phyloP scores from a whole-genome alignment of 1,140 invertebrate species.

The Penaeus vannamei region DNA sequence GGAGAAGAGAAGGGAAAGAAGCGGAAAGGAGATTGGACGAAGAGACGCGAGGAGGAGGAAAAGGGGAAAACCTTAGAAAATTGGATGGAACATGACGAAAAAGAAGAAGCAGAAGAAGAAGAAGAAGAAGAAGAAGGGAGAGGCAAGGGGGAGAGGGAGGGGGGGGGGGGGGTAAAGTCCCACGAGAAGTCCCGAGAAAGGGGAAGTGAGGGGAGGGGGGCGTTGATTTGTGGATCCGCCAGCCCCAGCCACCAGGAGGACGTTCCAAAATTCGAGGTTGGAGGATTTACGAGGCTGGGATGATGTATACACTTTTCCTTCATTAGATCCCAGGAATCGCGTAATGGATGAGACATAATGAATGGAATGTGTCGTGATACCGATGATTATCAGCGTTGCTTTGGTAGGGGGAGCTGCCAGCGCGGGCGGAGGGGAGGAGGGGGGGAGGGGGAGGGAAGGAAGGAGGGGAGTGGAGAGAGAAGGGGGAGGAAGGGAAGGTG shows the following conservation, averaged over 20 bases:
- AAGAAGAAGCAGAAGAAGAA: not conserved
- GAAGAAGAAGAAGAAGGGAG: not conserved
- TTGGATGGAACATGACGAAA: not conserved
- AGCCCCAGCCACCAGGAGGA: too few relatives aligned
- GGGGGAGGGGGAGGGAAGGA: not conserved
- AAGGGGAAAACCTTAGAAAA: not conserved
- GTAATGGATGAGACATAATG: too few relatives aligned
- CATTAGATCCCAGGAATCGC: too few relatives aligned
- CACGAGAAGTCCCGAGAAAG: not conserved
- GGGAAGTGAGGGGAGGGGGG: not conserved
- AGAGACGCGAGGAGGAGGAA: not conserved
- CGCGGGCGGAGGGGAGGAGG: not conserved
- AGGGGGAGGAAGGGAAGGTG: not conserved
- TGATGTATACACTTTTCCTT: too few relatives aligned
- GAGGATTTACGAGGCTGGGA: too few relatives aligned
- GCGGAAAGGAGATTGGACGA: not conserved
- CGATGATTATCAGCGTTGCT: too few relatives aligned
- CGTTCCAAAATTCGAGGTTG: too few relatives aligned
- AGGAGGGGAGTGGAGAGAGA: not conserved
- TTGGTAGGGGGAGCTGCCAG: not conserved
- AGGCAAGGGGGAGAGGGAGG: not conserved
- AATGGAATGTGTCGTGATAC: too few relatives aligned
- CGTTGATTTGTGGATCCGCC: not conserved
- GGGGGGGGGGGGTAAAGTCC: not conserved
- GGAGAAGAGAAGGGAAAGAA: not conserved